Evolutionary conservation across 2,888 invertebrate species (phyloP), one percentile per base, ranked within the genome.

Genomic region (Chymomyza caudatula): DNA sequence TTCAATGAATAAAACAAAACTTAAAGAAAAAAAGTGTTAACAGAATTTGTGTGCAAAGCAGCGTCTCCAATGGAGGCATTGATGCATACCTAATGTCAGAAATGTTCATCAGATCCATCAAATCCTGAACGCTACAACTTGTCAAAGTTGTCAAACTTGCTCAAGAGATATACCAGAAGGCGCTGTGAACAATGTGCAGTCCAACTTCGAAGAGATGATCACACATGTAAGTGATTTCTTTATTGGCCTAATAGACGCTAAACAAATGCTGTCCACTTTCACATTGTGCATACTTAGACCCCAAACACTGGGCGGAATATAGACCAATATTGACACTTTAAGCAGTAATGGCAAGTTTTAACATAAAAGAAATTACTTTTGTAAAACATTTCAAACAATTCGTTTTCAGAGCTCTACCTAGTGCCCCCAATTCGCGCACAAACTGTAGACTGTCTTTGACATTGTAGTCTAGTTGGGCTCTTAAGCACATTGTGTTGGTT

Each of bases 241-340:
- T 68, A 58, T 37, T 20, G 17, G 64, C 55, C 59, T 65, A 74
- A 72, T 62, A 54, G 58, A 65, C 66, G 80, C 68, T 80, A 75
- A 80, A 69, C 71, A 60, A 63, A 66, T 73, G 19, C 17, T 20
- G 17, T 5, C 54, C 85, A 85, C 81, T 82, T 82, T 82, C 81
- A 68, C 81, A 76, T 58, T 17, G 20, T 20, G 51, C 22, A 59
- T 54, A 43, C 15, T 43, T 4, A n/a, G n/a, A 6, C 43, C 11
- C 43, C 15, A 55, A 37, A 55, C 23, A 47, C 17, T 15, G 29
- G 29, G 11, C 29, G 8, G 29, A 37, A 11, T 37, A 37, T 15
- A n/a, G 47, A 47, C 17, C 47, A 47, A 47, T 17, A 47, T 47
- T 47, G 15, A 15, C 17, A 19, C 17, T n/a, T 47, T n/a, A 53